A percentile compares a stretch with the other conserved stretches of the same genome.
phyloP scores from a whole-genome alignment of 1,140 invertebrate species.

The Mylabris phalerata region DNA sequence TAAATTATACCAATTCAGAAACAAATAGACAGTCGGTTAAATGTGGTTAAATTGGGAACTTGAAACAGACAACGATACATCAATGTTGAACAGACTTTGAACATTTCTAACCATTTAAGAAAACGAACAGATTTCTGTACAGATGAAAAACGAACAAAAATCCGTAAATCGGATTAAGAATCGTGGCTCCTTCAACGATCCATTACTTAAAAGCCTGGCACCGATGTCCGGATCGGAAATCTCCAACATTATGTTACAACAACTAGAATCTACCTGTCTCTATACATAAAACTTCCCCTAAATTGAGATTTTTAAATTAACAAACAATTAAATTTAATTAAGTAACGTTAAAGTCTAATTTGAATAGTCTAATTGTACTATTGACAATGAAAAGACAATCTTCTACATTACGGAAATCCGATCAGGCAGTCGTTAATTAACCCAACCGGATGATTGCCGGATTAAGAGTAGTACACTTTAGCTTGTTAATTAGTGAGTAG shows the following conservation, averaged over 20 bases:
- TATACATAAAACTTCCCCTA: too few relatives aligned
- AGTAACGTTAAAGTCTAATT: too few relatives aligned
- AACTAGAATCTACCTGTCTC: too few relatives aligned
- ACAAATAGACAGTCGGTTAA: not conserved
- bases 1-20: too few relatives aligned
- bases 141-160: conserved; percentile 14
- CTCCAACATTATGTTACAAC: conserved; percentile 23
- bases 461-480: conserved; percentile 27
- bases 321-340: too few relatives aligned
- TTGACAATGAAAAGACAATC: conserved; percentile 21
- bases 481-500: conserved; percentile 25
- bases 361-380: not conserved
- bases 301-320: too few relatives aligned
- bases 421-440: conserved; percentile 26
- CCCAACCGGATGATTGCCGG: conserved; percentile 23
- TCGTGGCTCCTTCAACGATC: conserved; percentile 28
- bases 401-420: conserved; percentile 22
- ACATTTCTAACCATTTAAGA: conserved; percentile 25
- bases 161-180: conserved; percentile 34
- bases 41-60: conserved; percentile 15
- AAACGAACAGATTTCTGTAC: conserved; percentile 21
- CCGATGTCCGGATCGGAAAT: conserved; percentile 35
- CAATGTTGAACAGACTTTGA: conserved; percentile 15
- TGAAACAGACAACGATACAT: conserved; percentile 11
- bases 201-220: conserved; percentile 31